Evolutionary conservation across 1,140 invertebrate species (phyloP).

Genomic region (Cydia fagiglandana): DNA sequence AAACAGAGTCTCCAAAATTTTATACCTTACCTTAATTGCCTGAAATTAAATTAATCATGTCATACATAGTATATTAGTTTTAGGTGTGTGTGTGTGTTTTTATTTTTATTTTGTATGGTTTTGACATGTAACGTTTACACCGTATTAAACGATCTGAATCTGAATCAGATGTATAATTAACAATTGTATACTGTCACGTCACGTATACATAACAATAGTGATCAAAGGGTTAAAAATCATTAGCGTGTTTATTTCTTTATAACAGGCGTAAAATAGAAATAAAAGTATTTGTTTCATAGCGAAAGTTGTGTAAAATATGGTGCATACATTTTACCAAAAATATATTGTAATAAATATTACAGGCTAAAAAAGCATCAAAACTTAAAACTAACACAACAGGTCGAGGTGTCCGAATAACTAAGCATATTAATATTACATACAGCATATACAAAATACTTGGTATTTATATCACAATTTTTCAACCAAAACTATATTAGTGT

Average conservation of each 20-base stretch:
- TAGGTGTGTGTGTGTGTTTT: no score
- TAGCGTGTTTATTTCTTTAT: not conserved
- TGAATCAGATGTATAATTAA: no score
- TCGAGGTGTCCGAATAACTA: not conserved
- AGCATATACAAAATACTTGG: constrained; percentile 26
- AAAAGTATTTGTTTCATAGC: not conserved
- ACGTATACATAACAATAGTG: not conserved
- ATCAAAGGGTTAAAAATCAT: not conserved
- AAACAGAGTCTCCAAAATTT: no score
- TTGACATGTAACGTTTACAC: no score
- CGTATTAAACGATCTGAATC: no score
- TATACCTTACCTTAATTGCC: no score
- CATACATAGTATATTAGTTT: no score
- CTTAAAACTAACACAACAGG: constrained; percentile 26
- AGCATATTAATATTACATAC: not conserved
- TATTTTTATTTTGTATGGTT: no score
- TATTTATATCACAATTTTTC: constrained; percentile 26
- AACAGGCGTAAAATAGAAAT: not conserved
- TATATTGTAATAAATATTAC: constrained; percentile 10
- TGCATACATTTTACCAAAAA: constrained; percentile 1
- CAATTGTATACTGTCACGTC: no score
- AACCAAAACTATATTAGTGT: not conserved
- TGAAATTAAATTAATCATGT: no score
- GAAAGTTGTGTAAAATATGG: not conserved
- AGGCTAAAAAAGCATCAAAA: constrained; percentile 10